A percentile compares a stretch with the other conserved stretches of the same genome.
phyloP scores from a whole-genome alignment of 1,140 invertebrate genomes.

The Zaprionus davidi region DNA sequence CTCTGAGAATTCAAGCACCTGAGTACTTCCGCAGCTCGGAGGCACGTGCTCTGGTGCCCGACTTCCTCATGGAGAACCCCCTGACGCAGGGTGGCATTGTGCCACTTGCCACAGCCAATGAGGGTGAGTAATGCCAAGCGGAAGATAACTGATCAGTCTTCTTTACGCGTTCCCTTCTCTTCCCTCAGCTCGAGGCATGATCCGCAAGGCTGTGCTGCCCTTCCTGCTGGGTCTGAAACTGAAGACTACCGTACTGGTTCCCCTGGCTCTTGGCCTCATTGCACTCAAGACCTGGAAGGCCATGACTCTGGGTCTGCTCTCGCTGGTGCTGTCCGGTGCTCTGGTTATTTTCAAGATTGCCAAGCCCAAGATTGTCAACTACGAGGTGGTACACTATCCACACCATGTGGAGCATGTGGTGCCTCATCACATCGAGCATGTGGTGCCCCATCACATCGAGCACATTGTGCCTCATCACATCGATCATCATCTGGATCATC shows the following conservation, averaged over 20 bases:
- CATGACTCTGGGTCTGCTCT: constrained; percentile 92
- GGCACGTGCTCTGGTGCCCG: constrained; percentile 87
- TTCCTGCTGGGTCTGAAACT: constrained; percentile 93
- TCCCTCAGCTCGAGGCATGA: constrained; percentile 89
- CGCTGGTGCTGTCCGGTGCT: constrained; percentile 91
- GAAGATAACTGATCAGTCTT: neutral
- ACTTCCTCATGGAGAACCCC: constrained; percentile 87
- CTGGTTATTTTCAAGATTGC: constrained; percentile 93
- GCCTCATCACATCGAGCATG: constrained; percentile 85
- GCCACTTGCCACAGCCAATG: constrained; percentile 87
- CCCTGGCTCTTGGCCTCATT: constrained; percentile 91
- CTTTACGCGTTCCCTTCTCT: neutral
- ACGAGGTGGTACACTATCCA: constrained; percentile 93
- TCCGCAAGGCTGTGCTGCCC: constrained; percentile 92
- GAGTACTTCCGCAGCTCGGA: constrained; percentile 86
- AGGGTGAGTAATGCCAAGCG: constrained; percentile 84
- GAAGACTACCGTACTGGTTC: constrained; percentile 92
- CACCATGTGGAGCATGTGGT: constrained; percentile 86
- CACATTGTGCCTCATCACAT: constrained; percentile 84
- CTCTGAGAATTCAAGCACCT: constrained; percentile 87
- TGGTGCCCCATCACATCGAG: constrained; percentile 75
- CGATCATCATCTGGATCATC: constrained; percentile 85
- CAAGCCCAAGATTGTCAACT: constrained; percentile 91
- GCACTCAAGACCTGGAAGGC: constrained; percentile 95
- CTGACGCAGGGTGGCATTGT: constrained; percentile 88